phyloP scores from a whole-genome alignment of 2,113 vertebrate genomes.

The Puffinus mauretanicus region DNA sequence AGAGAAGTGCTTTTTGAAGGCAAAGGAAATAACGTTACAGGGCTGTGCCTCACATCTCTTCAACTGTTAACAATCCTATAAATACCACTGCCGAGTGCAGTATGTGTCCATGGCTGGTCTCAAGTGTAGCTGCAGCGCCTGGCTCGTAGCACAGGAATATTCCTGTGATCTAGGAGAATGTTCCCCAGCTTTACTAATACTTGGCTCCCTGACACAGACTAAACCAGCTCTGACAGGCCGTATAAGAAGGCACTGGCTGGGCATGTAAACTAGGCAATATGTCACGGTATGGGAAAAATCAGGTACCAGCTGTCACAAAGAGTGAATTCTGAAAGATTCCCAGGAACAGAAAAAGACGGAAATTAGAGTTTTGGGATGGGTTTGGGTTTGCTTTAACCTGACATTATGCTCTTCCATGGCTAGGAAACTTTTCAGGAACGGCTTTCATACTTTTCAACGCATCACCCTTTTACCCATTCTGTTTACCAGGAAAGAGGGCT shows the following conservation, averaged over 20 bases:
- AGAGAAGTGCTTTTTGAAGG: constrained; percentile 47
- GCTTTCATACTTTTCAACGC: not conserved
- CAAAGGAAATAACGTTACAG: not conserved
- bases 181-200: not conserved
- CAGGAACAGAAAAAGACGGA: not conserved
- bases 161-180: not conserved
- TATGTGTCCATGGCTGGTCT: not conserved
- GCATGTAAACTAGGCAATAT: not conserved
- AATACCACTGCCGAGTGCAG: not conserved
- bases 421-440: not conserved
- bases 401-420: not conserved
- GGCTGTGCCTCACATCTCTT: constrained; percentile 3
- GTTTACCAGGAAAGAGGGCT: not conserved
- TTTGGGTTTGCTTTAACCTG: not conserved
- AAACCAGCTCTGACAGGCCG: not conserved
- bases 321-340: not conserved
- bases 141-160: not conserved
- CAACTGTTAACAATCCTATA: not conserved
- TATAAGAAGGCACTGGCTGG: not conserved
- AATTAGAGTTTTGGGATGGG: not conserved
- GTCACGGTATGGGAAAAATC: not conserved
- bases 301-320: not conserved
- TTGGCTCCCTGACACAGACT: not conserved
- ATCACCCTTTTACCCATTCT: not conserved
- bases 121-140: not conserved